Percentiles rank a stretch among this genome's conserved stretches.
Evolutionary conservation across 2,797 vertebrate genomes (phyloP).

Genomic region (Cyprinodon diabolis): DNA sequence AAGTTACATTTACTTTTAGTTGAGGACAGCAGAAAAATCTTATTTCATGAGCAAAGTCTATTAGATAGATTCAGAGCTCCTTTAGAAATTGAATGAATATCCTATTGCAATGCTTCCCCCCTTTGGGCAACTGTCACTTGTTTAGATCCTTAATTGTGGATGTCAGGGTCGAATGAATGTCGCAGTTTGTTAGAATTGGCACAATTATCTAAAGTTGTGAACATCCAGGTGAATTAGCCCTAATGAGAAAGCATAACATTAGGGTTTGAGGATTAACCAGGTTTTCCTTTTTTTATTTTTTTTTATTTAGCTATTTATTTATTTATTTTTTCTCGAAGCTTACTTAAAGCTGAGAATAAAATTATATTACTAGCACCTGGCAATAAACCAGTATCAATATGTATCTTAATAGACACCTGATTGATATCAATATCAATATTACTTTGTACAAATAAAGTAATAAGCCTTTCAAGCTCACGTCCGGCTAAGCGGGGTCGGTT

Average conservation of each 20-base stretch:
- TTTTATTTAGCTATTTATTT: too few species aligned
- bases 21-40: not conserved
- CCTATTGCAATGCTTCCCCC: not conserved
- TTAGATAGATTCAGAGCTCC: not conserved
- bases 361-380: too few species aligned
- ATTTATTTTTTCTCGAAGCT: too few species aligned
- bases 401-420: too few species aligned
- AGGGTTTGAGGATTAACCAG: not conserved
- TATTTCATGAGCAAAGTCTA: too few species aligned
- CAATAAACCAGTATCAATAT: too few species aligned
- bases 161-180: conserved; percentile 7
- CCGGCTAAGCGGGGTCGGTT: too few species aligned
- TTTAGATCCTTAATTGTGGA: conserved; percentile 13
- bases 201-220: not conserved
- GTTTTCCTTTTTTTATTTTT: not conserved
- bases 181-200: conserved; percentile 14
- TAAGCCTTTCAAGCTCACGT: too few species aligned
- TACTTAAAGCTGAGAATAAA: too few species aligned
- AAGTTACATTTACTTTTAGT: not conserved
- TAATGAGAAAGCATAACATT: not conserved
- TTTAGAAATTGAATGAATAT: not conserved
- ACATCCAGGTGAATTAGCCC: not conserved
- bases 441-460: too few species aligned
- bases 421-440: too few species aligned
- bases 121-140: not conserved